Evolutionary conservation across 2,113 vertebrate genomes (phyloP).

Genomic region (Tenrec ecaudatus): DNA sequence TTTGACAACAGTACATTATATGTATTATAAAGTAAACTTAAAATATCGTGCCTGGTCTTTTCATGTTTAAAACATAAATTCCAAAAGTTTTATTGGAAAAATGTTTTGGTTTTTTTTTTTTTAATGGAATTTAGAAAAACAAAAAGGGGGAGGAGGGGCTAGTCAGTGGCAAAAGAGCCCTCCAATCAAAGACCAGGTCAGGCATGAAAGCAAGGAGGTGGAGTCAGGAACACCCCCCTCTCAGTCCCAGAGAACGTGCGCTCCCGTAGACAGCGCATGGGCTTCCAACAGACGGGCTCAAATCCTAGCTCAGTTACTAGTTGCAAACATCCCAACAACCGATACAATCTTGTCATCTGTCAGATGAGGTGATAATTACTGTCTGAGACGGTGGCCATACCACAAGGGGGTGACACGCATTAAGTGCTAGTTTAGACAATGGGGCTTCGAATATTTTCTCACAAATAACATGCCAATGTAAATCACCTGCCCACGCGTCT

Average conservation of each 20-base stretch:
- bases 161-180: not conserved
- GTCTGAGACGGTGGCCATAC: not conserved
- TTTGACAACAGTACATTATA: not conserved
- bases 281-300: not conserved
- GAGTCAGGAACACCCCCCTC: not conserved
- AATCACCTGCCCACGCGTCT: too few relatives aligned
- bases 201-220: not conserved
- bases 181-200: not conserved
- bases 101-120: constrained; percentile 3
- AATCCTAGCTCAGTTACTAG: not conserved
- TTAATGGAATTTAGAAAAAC: not conserved
- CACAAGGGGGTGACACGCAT: accelerated
- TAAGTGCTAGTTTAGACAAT: too few relatives aligned
- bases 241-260: not conserved
- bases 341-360: not conserved
- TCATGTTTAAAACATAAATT: not conserved
- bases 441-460: not conserved
- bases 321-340: not conserved
- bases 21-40: constrained; percentile 29
- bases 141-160: not conserved
- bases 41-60: not conserved
- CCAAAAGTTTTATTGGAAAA: constrained; percentile 23
- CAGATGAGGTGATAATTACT: not conserved
- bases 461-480: not conserved
- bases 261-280: not conserved